These are phyloP conservation scores for Phrynosoma blainvillii DNA, from an alignment of 2,113 vertebrate species.

Conservation along the genomic window DNA sequence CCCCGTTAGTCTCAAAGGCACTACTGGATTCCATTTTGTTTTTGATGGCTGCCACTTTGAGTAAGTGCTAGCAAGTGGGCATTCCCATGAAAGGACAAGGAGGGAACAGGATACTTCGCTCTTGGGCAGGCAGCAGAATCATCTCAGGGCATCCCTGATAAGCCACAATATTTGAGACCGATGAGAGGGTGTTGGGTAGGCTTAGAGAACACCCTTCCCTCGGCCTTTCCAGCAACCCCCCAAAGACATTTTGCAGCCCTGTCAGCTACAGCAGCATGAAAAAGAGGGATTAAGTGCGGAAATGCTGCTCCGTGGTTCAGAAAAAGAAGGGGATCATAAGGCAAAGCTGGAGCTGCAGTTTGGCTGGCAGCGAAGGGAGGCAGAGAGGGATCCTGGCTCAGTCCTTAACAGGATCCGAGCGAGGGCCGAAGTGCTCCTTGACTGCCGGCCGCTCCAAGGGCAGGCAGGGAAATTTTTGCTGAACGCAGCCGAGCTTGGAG, in stretches of 20 bases:
- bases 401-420: slow-evolving; percentile 22
- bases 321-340: slow-evolving; percentile 42
- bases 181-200: background rate
- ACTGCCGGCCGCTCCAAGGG: slow-evolving; percentile 29
- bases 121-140: background rate
- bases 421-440: slow-evolving; percentile 21
- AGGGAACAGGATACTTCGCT: too few species aligned
- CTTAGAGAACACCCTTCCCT: too few species aligned
- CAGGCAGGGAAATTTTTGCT: slow-evolving; percentile 23
- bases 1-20: too few species aligned
- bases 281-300: slow-evolving; percentile 4
- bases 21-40: too few species aligned
- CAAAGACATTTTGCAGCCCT: background rate
- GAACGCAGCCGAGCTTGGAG: slow-evolving; percentile 48
- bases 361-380: slow-evolving; percentile 10
- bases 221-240: background rate
- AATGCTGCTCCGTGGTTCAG: background rate
- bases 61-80: too few species aligned
- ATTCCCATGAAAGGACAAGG: too few species aligned
- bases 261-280: background rate
- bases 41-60: too few species aligned
- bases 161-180: background rate
- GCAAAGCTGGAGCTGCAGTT: slow-evolving; percentile 20
- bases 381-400: slow-evolving; percentile 31
- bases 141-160: background rate